Percentiles rank a stretch among this genome's conserved stretches.
Evolutionary conservation across 2,797 vertebrate genomes (phyloP).

Genomic region (Phrynocephalus vlangalii): DNA sequence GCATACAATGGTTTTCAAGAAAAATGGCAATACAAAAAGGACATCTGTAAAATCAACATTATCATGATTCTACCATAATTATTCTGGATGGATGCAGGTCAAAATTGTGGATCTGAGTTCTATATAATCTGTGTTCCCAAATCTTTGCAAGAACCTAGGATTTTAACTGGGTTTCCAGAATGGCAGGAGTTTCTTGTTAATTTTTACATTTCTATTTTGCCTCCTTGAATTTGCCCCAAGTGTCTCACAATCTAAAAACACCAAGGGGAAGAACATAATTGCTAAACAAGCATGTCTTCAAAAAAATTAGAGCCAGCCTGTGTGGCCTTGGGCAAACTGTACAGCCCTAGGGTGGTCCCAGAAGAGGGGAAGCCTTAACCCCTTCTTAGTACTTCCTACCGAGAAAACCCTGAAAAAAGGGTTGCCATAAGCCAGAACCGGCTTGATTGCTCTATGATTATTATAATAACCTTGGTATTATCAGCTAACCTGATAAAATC

Average conservation of each 20-base stretch:
- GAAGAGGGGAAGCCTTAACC: no score
- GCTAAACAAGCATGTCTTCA: conserved; percentile 70
- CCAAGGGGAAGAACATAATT: conserved; percentile 65
- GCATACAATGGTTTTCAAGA: neutral
- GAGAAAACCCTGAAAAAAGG: no score
- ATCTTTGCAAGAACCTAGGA: conserved; percentile 32
- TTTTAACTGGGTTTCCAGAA: conserved; percentile 36
- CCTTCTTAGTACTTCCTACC: no score
- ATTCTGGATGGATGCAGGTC: neutral
- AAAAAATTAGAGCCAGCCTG: conserved; percentile 33
- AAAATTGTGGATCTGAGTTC: neutral
- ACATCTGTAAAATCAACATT: conserved; percentile 22
- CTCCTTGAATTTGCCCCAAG: neutral
- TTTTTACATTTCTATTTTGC: neutral
- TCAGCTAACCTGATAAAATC: conserved; percentile 52
- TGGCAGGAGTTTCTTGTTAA: conserved; percentile 38
- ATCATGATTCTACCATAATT: conserved; percentile 31
- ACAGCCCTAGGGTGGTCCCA: no score
- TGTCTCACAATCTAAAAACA: conserved; percentile 20
- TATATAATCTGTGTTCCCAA: neutral
- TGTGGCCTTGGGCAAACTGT: no score
- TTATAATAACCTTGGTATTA: conserved; percentile 64
- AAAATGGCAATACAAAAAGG: conserved; percentile 26
- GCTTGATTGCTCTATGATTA: conserved; percentile 17
- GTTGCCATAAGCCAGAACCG: conserved; percentile 41